phyloP scores from a whole-genome alignment of 2,797 vertebrate species.

The Gorsachius magnificus region DNA sequence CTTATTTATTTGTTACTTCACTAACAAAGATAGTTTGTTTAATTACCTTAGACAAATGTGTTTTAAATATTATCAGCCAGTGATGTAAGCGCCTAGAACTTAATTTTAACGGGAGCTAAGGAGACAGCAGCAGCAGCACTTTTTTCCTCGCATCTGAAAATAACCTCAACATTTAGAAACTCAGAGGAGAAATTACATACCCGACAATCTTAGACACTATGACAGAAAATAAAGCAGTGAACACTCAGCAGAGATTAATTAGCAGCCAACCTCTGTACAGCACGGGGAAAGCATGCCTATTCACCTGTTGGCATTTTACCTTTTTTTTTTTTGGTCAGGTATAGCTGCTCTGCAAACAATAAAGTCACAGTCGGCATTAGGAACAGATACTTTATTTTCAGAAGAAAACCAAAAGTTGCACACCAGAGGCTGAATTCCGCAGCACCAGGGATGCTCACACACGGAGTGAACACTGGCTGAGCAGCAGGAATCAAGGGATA shows the following conservation, averaged over 20 bases:
- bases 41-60: not conserved
- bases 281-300: not conserved
- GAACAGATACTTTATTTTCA: not conserved
- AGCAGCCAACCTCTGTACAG: not conserved
- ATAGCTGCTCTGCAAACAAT: not conserved
- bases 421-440: not conserved
- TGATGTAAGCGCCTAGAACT: not conserved
- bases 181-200: not conserved
- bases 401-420: not conserved
- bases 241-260: conserved; percentile 9
- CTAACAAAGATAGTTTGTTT: not conserved
- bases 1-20: not conserved
- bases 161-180: conserved; percentile 27
- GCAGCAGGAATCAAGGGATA: not conserved
- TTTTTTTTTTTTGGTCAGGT: not conserved
- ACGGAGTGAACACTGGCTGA: not conserved
- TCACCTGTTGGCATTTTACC: not conserved
- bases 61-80: not conserved
- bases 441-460: not conserved
- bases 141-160: not conserved
- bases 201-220: not conserved
- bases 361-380: not conserved
- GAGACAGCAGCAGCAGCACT: not conserved
- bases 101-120: not conserved
- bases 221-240: conserved; percentile 11